These are phyloP conservation scores for Lapara coniferarum DNA, from an alignment of 2,888 invertebrate genomes.

Conservation along the genomic window DNA sequence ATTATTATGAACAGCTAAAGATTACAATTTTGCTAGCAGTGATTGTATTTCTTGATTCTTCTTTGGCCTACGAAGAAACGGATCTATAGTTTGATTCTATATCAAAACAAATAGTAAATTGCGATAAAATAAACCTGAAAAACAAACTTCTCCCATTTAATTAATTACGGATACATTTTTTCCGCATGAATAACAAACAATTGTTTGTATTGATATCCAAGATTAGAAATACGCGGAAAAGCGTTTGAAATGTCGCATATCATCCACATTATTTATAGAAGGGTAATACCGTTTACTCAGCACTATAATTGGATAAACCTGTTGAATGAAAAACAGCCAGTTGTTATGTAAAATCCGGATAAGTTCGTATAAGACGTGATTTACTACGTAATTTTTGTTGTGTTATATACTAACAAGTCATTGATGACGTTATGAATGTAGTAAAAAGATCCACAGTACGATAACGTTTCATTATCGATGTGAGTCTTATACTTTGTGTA, in stretches of 20 bases:
- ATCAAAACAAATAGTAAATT: too few species aligned
- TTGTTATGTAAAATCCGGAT: slow-evolving; percentile 23
- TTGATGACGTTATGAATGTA: slow-evolving; percentile 20
- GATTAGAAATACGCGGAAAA: neutral
- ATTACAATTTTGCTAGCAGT: too few species aligned
- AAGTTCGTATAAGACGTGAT: neutral
- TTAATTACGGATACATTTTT: neutral
- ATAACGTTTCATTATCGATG: neutral
- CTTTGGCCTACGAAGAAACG: too few species aligned
- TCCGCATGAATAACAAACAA: neutral
- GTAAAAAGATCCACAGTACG: slow-evolving; percentile 14
- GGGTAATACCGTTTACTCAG: slow-evolving; percentile 20
- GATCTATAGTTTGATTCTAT: too few species aligned
- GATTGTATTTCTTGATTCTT: too few species aligned
- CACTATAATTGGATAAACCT: slow-evolving; percentile 24
- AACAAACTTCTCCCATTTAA: too few species aligned
- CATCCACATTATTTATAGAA: neutral
- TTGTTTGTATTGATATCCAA: neutral
- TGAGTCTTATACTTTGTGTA: neutral
- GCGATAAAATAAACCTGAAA: too few species aligned
- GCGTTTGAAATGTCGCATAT: neutral
- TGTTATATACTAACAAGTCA: neutral
- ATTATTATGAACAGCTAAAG: too few species aligned
- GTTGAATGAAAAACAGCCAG: slow-evolving; percentile 1
- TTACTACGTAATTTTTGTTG: slow-evolving; percentile 24